Base-by-base conservation (phyloP, 1,140 invertebrate genomes). In the Brevipalpus yothersi region DNA sequence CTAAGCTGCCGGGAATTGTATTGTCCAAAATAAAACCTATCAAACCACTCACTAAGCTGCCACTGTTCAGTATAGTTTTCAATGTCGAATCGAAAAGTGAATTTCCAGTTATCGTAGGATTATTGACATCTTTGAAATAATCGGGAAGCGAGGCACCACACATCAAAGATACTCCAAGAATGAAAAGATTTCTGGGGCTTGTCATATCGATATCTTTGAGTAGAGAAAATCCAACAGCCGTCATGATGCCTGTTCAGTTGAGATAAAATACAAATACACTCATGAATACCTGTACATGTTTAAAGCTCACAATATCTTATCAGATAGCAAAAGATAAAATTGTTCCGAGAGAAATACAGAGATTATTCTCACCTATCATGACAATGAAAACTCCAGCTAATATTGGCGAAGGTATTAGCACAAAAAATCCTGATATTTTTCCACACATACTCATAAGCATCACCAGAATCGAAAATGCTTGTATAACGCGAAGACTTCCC, bases 331-430 rank as follows among this genome's bases (percentile, higher is more conserved):
- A n/a, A n/a, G 31, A 31, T n/a, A 31, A 31, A 31, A 31, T 31
- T 5, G 31, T 31, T n/a, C n/a, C n/a, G n/a, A 31, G 31, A 31
- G 5, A 31, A 31, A n/a, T n/a, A n/a, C n/a, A 31, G 31, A 31
- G 31, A 31, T 31, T 31, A 31, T 31, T 31, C 31, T 31, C 31
- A 31, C 31, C 31, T 31, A 31, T 87, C 79, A 86, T 84, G 3
- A 88, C 77, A 64, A 84, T 84, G 70, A 88, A 86, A 57, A 85
- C 78, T 4, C 86, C 87, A 0, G 86, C 87, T 1, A 90, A 77
- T n/a, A 90, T 80, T 0, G 86, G 84, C 67, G 84, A 82, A 4
- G 87, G 86, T 58, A 91, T 89, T 56, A 86, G 83, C 53, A 88
- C 83, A 67, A 91, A 88, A 5, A 86, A 72, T 0, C 84, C 85